phyloP scores from a whole-genome alignment of 1,140 invertebrate genomes.

The Drosophila neocordata region DNA sequence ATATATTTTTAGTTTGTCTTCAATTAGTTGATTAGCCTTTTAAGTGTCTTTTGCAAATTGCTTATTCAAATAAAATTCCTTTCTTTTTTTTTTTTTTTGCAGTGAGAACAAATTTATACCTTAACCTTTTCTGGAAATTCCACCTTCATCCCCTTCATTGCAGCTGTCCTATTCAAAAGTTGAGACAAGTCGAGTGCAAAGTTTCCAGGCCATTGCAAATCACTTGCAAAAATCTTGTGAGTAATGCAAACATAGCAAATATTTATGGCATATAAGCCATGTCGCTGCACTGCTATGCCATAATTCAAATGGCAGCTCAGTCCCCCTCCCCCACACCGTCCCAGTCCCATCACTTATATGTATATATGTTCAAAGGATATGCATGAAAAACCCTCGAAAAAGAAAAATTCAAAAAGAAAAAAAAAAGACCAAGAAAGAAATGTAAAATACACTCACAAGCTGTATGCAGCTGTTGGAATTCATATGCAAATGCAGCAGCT shows the following conservation, averaged over 20 bases:
- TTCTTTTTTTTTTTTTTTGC: neutral
- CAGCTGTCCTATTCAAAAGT: slow-evolving; percentile 16
- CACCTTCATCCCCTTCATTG: neutral
- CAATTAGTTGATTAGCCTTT: neutral
- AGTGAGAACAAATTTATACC: neutral
- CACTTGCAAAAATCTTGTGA: slow-evolving; percentile 73
- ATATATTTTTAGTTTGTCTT: neutral
- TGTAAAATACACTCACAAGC: slow-evolving; percentile 45
- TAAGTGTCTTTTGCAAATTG: neutral
- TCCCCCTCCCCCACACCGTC: no score
- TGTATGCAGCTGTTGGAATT: slow-evolving; percentile 64
- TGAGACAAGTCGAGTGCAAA: slow-evolving; percentile 63
- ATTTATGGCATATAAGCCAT: slow-evolving; percentile 76
- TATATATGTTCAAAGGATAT: slow-evolving; percentile 37
- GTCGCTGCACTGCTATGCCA: slow-evolving; percentile 73
- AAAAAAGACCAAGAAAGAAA: slow-evolving; percentile 7
- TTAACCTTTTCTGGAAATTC: neutral
- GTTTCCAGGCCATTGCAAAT: slow-evolving; percentile 75
- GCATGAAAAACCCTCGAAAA: slow-evolving; percentile 20
- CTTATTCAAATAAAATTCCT: neutral
- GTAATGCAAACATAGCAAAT: slow-evolving; percentile 78
- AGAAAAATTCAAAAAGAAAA: neutral
- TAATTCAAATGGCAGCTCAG: slow-evolving; percentile 71
- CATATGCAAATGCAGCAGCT: slow-evolving; percentile 71
- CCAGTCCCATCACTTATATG: neutral